These are phyloP conservation scores for Luperina nickerlii DNA, from an alignment of 2,888 invertebrate species.

Conservation along the genomic window DNA sequence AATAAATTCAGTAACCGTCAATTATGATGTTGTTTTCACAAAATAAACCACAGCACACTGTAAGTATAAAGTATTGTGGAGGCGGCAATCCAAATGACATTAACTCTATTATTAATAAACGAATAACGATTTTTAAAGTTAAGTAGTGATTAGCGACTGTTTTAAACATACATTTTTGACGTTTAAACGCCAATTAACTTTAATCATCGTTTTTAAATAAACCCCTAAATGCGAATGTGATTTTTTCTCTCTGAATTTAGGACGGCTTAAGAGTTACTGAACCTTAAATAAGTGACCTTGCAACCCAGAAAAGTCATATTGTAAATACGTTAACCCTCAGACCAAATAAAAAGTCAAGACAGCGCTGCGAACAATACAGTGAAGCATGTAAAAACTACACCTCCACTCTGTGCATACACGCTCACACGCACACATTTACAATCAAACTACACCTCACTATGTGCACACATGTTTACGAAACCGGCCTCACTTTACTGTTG, in stretches of 20 bases:
- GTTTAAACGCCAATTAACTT: neutral
- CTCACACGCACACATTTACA: too few species aligned
- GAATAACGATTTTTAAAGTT: neutral
- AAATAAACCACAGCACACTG: neutral
- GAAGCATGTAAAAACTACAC: too few species aligned
- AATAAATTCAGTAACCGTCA: constrained; percentile 38
- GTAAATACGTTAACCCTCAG: neutral
- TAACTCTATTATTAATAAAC: neutral
- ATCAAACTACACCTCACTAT: too few species aligned
- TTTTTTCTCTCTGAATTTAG: neutral
- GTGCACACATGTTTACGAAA: too few species aligned
- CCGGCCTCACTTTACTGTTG: too few species aligned
- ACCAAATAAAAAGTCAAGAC: too few species aligned
- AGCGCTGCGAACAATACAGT: too few species aligned
- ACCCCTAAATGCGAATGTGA: neutral
- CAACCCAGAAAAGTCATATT: neutral
- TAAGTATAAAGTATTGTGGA: constrained; percentile 14
- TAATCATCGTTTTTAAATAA: too few species aligned
- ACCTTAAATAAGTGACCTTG: neutral
- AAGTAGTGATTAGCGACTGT: neutral
- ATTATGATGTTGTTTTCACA: constrained; percentile 50
- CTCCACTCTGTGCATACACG: too few species aligned
- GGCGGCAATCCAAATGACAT: constrained; percentile 9
- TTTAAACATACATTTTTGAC: neutral
- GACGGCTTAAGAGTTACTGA: neutral